Percentiles rank a stretch among this genome's conserved stretches.
phyloP scores from a whole-genome alignment of 2,888 invertebrate genomes.

The Dryomyza anilis region DNA sequence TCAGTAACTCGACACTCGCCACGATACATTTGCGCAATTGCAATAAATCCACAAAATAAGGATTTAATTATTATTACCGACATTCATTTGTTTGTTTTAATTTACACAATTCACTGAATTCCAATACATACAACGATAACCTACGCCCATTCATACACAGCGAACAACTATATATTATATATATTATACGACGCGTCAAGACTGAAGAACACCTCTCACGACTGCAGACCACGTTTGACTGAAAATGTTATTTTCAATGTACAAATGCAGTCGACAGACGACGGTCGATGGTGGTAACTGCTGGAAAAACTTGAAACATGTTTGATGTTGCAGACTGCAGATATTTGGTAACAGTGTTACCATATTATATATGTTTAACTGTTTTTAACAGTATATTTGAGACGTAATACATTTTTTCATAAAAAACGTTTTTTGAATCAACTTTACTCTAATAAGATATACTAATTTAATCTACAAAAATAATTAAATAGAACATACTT shows the following conservation, averaged over 20 bases:
- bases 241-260: background rate
- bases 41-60: too few species aligned
- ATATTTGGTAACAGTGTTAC: too few species aligned
- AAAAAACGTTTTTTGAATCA: too few species aligned
- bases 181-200: background rate
- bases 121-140: slow-evolving; percentile 11
- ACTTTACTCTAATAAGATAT: too few species aligned
- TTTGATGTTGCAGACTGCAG: background rate
- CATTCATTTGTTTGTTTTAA: background rate
- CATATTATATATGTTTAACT: too few species aligned
- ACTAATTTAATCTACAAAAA: too few species aligned
- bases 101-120: background rate
- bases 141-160: slow-evolving; percentile 8
- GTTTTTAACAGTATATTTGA: too few species aligned
- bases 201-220: background rate
- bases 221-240: slow-evolving; percentile 13
- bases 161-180: background rate
- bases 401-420: too few species aligned
- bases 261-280: background rate
- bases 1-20: too few species aligned
- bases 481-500: too few species aligned
- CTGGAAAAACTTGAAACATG: background rate
- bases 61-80: too few species aligned
- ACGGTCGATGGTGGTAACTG: slow-evolving; percentile 2
- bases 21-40: too few species aligned